phyloP scores from a whole-genome alignment of 2,113 vertebrate species.

The Catharus bicknelli region DNA sequence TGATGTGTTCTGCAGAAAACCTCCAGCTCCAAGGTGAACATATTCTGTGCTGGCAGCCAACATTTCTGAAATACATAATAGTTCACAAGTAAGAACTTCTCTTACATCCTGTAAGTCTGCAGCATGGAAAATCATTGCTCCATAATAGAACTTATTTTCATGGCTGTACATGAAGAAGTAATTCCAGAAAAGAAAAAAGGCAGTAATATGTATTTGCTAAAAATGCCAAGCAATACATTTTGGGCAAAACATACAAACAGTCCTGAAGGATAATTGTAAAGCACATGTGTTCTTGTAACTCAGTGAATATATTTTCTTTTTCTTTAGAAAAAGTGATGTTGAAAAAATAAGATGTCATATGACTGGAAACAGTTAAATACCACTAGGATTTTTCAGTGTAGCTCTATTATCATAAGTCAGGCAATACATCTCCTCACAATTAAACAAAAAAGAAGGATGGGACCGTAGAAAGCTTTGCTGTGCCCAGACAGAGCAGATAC shows the following conservation, averaged over 20 bases:
- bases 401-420: not conserved
- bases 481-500: not conserved
- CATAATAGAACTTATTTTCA: not conserved
- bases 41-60: not conserved
- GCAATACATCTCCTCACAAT: not conserved
- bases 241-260: not conserved
- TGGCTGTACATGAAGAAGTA: not conserved
- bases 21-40: not conserved
- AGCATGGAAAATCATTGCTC: not conserved
- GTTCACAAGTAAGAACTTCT: not conserved
- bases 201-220: not conserved
- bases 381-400: not conserved
- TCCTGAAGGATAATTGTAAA: not conserved
- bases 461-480: not conserved
- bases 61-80: not conserved
- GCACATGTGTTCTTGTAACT: not conserved
- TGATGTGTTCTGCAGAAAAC: conserved; percentile 1
- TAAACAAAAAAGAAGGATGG: not conserved
- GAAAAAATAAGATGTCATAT: not conserved
- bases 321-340: not conserved
- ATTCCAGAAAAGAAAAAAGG: not conserved
- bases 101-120: not conserved
- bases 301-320: not conserved
- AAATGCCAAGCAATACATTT: not conserved
- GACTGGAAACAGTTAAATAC: not conserved